Evolutionary conservation across 2,888 invertebrate species (phyloP).

Genomic region (Nematopogon swammerdamellus): DNA sequence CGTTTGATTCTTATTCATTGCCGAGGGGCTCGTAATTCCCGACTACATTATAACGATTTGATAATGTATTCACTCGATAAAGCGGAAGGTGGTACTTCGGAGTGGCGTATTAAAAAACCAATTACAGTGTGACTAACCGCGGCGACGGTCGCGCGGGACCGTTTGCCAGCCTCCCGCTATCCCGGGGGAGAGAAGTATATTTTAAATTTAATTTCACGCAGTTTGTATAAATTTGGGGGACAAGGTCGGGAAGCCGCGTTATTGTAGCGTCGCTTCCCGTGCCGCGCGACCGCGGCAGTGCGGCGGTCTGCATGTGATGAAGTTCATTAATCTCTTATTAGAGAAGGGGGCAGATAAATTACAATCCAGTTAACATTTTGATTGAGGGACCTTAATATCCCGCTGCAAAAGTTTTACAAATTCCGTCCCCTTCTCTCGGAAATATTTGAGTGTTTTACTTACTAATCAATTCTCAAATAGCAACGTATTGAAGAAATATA

Average conservation of each 20-base stretch:
- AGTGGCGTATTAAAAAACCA: slow-evolving; percentile 54
- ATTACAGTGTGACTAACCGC: slow-evolving; percentile 52
- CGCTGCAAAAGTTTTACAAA: too few relatives aligned
- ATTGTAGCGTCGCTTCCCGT: slow-evolving; percentile 30
- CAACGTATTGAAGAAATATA: too few relatives aligned
- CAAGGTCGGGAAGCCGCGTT: slow-evolving; percentile 32
- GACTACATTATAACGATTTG: slow-evolving; percentile 50
- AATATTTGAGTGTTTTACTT: too few relatives aligned
- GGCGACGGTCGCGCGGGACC: slow-evolving; percentile 34
- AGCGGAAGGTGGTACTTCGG: slow-evolving; percentile 52
- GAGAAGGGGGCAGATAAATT: background rate
- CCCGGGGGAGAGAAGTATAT: slow-evolving; percentile 48
- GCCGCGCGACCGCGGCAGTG: background rate
- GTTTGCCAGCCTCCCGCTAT: slow-evolving; percentile 57
- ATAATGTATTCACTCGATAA: slow-evolving; percentile 58
- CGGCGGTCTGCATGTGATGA: slow-evolving; percentile 23
- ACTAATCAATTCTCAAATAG: too few relatives aligned
- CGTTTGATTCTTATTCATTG: slow-evolving; percentile 53
- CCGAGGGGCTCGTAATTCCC: slow-evolving; percentile 10
- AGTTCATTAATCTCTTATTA: slow-evolving; percentile 36
- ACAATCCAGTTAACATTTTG: background rate
- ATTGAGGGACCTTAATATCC: too few relatives aligned
- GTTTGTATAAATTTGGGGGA: slow-evolving; percentile 44
- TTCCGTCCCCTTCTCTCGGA: too few relatives aligned
- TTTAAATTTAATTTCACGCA: slow-evolving; percentile 58